Evolutionary conservation across 2,113 vertebrate species (phyloP), one percentile per base, ranked within the genome.

Genomic region (Entelurus aequoreus): DNA sequence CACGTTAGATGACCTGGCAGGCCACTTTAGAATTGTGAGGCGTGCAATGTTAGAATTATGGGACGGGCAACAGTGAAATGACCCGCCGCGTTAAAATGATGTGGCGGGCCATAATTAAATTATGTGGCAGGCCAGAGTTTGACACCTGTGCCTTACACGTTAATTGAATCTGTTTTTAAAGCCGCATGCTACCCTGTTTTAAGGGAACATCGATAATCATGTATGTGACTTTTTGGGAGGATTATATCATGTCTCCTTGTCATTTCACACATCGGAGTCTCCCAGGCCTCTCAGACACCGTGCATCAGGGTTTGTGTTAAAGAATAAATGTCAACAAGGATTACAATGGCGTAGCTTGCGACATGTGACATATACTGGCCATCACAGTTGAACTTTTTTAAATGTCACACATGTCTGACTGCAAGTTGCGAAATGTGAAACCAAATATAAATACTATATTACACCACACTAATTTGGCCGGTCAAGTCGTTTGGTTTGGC

Each of bases 311-410:
- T 57, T 57, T 44, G 55, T 11, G 55, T 19, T 10, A 4, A 38
- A 6, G 38, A 57, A 57, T 57, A 19, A 57, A 42, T 57, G 55
- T 57, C 55, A 57, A 57, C 55, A 57, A 16, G 37, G 36, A 55
- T 15, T 40, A 40, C 36, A 40, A 40, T n/a, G 37, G 14, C 19
- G 37, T 3, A 56, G 6, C n/a, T 11, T 19, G 14, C 15, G 8
- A 16, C 2, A 44, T 44, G 38, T 57, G 55, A 57, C 38, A 57
- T 57, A 44, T 57, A 57, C 55, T 11, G 5, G 37, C 8, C 10
- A 37, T 16, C 54, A 7, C 19, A 12, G 16, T 51, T 51, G 37
- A 21, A 12, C 38, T 56, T 37, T 11, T 37, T 38, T 6, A 5
- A 55, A 55, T 40, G 15, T 55, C 54, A 55, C 38, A 28, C n/a